Evolutionary conservation across 2,113 vertebrate genomes (phyloP), one percentile per base, ranked within the genome.

Genomic region (Cyanoderma ruficeps): DNA sequence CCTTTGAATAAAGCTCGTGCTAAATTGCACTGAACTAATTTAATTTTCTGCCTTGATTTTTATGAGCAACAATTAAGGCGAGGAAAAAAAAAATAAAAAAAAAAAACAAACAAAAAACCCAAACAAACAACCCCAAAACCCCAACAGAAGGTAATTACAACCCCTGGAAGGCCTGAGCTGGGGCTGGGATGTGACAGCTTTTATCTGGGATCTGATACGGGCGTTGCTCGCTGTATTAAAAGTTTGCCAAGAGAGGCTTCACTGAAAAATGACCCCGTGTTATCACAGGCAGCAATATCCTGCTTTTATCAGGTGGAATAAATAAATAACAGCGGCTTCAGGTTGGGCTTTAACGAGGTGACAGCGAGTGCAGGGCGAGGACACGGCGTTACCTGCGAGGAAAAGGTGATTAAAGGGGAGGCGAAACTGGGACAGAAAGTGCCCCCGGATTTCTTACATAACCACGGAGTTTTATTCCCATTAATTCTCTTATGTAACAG

Each of bases 281-380:
- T 97, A 71, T 95, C 96, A 27, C 39, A 39, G 77, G 61, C 83
- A 97, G 93, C 81, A 97, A 98, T 96, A 96, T 95, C 92, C 96
- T 96, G 95, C 83, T 49, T 97, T 98, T 97, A 96, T 96, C 95
- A 71, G 61, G 55, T 44, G 81, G 95, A 86, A 96, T 95, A 97
- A 97, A 97, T 92, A 96, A 97, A 94, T 80, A 93, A 78, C 72
- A 17, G 8, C 15, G 59, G 50, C 74, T 80, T 78, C 74, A 91
- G 93, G 89, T 82, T 95, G 0, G 9, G 83, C 6, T 57, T 10
- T 96, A 93, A 82, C 39, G 84, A 96, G 95, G 90, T 97, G 97
- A 90, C 71, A 55, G 12, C 57, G 59, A 80, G 93, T 20, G 14
- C 67, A 9, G 55, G 64, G 91, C 28, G 68, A 97, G 94, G 93